Percentiles rank a stretch among this genome's conserved stretches.
These are phyloP conservation scores for Rutilus rutilus DNA, from an alignment of 2,113 vertebrate species.

Conservation along the genomic window DNA sequence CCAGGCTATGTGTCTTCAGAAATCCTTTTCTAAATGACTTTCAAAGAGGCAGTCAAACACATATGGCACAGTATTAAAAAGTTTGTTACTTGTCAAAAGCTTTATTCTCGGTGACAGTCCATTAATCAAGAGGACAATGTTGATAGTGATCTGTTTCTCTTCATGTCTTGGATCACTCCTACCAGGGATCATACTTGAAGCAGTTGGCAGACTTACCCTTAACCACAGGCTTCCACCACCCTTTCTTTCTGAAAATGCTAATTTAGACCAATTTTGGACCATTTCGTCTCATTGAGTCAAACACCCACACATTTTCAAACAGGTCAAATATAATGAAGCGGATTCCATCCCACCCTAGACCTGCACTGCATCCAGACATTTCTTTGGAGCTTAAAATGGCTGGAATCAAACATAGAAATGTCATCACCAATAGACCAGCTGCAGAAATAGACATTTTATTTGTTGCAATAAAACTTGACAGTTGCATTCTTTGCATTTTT, in stretches of 20 bases:
- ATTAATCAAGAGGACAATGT: too few relatives aligned
- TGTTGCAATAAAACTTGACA: not conserved
- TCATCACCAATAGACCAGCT: not conserved
- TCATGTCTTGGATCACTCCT: too few relatives aligned
- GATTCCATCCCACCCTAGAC: not conserved
- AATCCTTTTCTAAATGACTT: too few relatives aligned
- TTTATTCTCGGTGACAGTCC: too few relatives aligned
- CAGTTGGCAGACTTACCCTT: too few relatives aligned
- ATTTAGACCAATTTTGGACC: not conserved
- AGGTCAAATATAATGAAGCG: not conserved
- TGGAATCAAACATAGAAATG: not conserved
- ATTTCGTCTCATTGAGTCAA: constrained; percentile 9
- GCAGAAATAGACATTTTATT: not conserved
- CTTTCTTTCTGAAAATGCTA: not conserved
- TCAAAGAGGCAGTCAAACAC: too few relatives aligned
- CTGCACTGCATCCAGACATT: not conserved
- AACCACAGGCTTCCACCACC: not conserved
- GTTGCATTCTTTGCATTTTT: not conserved
- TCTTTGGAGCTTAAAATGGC: not conserved
- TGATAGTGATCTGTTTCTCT: too few relatives aligned
- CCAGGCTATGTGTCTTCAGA: too few relatives aligned
- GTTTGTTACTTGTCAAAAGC: too few relatives aligned
- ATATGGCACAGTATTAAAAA: too few relatives aligned
- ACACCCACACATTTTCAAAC: not conserved
- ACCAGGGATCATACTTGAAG: too few relatives aligned